Base-by-base conservation (phyloP, 2,888 invertebrate species). In the Habroteleia sp. region DNA sequence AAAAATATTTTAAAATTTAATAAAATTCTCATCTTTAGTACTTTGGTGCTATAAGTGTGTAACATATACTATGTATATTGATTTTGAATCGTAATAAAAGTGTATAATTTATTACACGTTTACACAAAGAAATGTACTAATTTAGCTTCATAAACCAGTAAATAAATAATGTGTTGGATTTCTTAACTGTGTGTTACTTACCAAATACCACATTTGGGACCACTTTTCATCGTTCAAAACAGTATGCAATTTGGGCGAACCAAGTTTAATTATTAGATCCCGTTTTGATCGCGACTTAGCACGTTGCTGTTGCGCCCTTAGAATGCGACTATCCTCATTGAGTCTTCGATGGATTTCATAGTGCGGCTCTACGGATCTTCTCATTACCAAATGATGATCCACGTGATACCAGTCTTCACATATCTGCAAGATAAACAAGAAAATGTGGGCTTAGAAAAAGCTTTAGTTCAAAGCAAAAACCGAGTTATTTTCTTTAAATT, bases 171-270 rank as follows among this genome's bases (percentile, higher is more conserved):
- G n/a, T n/a, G n/a, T n/a, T n/a, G n/a, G n/a, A n/a, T n/a, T n/a
- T n/a, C n/a, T n/a, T n/a, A n/a, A n/a, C n/a, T n/a, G n/a, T n/a
- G n/a, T n/a, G n/a, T n/a, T 16, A 93, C 96, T 93, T 91, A 97
- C 97, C 93, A 98, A 90, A 90, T 98, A 98, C 98, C 98, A 98
- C 97, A 97, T 97, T 81, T 94, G 93, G 25, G 94, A 92, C 98
- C 98, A 98, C 89, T 95, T 94, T 23, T 95, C 96, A 90, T 98
- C 98, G 85, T 94, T 94, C 77, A 96, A 91, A 77, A 90, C 14
- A 83, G 87, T 76, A 86, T 77, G 79, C 17, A 76, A 31, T 48
- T 77, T 83, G 50, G 82, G 71, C 60, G 84, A 82, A 35, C 81
- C 81, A 31, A 82, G 83, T 80, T 84, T 85, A 48, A 82, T 79